Evolutionary conservation across 2,888 invertebrate genomes (phyloP), one percentile per base, ranked within the genome.

Genomic region (Drosophila buzzatii): DNA sequence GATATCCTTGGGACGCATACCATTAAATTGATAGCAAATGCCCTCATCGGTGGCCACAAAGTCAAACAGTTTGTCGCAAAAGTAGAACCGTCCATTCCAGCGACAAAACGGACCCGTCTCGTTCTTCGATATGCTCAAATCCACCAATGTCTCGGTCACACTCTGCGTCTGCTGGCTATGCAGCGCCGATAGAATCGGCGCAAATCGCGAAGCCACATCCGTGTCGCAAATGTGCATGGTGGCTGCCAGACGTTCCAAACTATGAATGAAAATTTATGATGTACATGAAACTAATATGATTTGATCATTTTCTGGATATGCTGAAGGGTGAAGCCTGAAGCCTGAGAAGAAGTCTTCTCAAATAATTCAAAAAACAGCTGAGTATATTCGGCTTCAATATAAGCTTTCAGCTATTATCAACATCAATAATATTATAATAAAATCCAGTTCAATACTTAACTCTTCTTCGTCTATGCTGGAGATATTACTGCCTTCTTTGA

Each of bases 1-100:
- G 9, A 92, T 90, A 56, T 92, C 92, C 73, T 79, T 79, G 16
- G 90, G 70, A 8, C 84, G 68, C 20, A 93, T 64, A 0, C 93
- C 92, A 76, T 92, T 92, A 53, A 92, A 93, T 58, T 92, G 93
- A 57, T 92, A 92, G 65, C 92, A 92, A 44, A 92, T 92, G 0
- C 92, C 92, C 74, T 92, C 93, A 58, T 92, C 92, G 16, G 92
- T 92, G 7, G 92, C 81, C 51, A 93, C 93, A 66, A 90, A 90
- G 67, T 90, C 86, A 20, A 92, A 91, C 23, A 93, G 69, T 23
- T 88, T 76, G 27, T 91, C 53, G 64, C 92, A 92, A 31, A 93
- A 93, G 61, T 92, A 92, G 66, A 87, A 92, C 3, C 92, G 85
- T 18, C 90, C 90, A 61, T 88, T 91, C 93, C 93, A 92, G 56